Conservation (phyloP, 2,888 invertebrate genomes). For the Aphidius colemani region DNA sequence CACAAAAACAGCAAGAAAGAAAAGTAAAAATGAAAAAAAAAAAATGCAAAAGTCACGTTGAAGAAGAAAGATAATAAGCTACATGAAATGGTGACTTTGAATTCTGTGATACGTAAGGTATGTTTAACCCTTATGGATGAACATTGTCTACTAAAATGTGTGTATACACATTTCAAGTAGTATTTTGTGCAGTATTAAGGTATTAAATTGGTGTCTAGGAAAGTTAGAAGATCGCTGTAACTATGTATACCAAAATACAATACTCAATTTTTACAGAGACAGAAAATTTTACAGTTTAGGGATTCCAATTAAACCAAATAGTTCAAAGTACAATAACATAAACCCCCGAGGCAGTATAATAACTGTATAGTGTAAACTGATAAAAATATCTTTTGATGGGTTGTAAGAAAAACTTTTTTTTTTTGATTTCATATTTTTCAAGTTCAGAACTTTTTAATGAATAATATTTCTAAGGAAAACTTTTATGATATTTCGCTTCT, state of each 20-base stretch:
- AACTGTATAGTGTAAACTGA: too few species aligned
- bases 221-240: neutral
- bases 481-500: too few species aligned
- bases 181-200: constrained; percentile 42
- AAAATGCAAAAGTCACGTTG: neutral
- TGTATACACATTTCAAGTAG: constrained; percentile 36
- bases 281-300: constrained; percentile 35
- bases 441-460: too few species aligned
- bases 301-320: constrained; percentile 49
- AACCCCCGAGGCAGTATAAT: constrained; percentile 20
- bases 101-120: too few species aligned
- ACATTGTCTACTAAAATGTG: constrained; percentile 37
- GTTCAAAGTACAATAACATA: constrained; percentile 44
- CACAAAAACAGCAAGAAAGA: too few species aligned
- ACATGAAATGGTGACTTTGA: too few species aligned
- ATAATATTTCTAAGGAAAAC: too few species aligned
- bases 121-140: constrained; percentile 3
- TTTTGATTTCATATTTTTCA: too few species aligned
- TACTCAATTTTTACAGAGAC: constrained; percentile 9
- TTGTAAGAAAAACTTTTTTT: too few species aligned
- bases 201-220: constrained; percentile 30
- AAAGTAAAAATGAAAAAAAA: too few species aligned
- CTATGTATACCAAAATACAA: constrained; percentile 1
- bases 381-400: too few species aligned
- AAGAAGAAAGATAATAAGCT: too few species aligned